A percentile compares a stretch with the other conserved stretches of the same genome.
phyloP scores from a whole-genome alignment of 1,140 invertebrate genomes.

The Formica selysi region DNA sequence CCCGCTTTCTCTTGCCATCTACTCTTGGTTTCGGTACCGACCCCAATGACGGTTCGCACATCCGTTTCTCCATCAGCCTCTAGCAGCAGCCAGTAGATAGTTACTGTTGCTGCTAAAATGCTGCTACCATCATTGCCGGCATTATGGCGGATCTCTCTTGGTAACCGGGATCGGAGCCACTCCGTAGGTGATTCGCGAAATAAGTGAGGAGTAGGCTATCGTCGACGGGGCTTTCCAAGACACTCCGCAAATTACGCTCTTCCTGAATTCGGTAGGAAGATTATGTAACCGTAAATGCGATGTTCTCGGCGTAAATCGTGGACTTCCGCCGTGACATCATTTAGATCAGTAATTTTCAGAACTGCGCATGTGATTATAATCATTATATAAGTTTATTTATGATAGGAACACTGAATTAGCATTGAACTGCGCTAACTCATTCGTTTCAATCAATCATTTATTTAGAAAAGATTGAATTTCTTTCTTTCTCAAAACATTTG shows the following conservation, averaged over 20 bases:
- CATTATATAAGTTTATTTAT: not conserved
- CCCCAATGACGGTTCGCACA: conserved; percentile 62
- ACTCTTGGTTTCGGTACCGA: conserved; percentile 47
- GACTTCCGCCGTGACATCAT: not conserved
- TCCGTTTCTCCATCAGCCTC: conserved; percentile 64
- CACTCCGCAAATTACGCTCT: not conserved
- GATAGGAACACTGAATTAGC: not conserved
- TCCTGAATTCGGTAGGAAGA: conserved; percentile 35
- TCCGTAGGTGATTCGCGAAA: conserved; percentile 38
- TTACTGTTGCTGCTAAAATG: not conserved
- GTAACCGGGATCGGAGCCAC: conserved; percentile 37
- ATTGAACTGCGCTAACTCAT: not conserved
- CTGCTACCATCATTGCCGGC: conserved; percentile 11
- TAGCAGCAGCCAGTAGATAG: conserved; percentile 13
- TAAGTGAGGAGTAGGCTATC: conserved; percentile 2
- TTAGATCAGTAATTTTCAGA: not conserved
- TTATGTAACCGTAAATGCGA: not conserved
- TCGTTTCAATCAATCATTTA: conserved; percentile 1
- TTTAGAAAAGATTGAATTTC: not conserved
- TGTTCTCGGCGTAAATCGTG: not conserved
- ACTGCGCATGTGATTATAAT: not conserved
- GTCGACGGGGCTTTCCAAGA: conserved; percentile 28
- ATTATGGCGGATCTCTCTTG: conserved; percentile 58
- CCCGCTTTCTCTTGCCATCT: conserved; percentile 24
- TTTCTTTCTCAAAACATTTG: not conserved